Percentiles rank a stretch among this genome's conserved stretches.
phyloP scores from a whole-genome alignment of 1,140 invertebrate species.

The Pseudomyrmex flavicornis region DNA sequence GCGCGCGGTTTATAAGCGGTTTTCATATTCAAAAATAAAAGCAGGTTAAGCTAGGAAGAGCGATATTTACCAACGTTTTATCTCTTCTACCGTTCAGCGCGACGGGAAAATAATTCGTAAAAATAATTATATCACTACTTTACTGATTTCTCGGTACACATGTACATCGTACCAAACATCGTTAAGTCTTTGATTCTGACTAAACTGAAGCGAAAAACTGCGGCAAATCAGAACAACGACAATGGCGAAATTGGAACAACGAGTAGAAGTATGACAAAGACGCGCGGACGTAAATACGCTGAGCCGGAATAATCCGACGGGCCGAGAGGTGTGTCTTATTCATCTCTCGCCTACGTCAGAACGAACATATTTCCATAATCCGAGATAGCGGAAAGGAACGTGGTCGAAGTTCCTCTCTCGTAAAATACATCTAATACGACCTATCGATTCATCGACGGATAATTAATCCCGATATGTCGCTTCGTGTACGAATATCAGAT shows the following conservation, averaged over 20 bases:
- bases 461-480: slow-evolving; percentile 34
- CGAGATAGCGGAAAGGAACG: background rate
- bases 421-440: slow-evolving; percentile 18
- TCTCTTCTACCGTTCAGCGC: background rate
- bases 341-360: background rate
- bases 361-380: background rate
- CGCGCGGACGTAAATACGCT: background rate
- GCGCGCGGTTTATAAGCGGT: background rate
- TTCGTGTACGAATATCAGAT: slow-evolving; percentile 1
- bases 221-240: background rate
- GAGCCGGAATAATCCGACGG: background rate
- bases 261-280: background rate
- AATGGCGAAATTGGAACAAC: background rate
- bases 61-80: background rate
- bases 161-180: background rate
- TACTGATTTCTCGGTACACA: background rate
- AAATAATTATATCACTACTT: background rate
- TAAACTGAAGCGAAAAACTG: background rate
- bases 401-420: background rate
- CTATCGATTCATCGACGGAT: slow-evolving; percentile 11
- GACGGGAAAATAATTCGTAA: slow-evolving; percentile 35
- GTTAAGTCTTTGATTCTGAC: background rate
- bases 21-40: slow-evolving; percentile 3
- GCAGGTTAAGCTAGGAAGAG: slow-evolving; percentile 23
- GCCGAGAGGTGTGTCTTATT: background rate